Evolutionary conservation across 2,797 vertebrate genomes (phyloP).

Genomic region (Lacerta agilis): DNA sequence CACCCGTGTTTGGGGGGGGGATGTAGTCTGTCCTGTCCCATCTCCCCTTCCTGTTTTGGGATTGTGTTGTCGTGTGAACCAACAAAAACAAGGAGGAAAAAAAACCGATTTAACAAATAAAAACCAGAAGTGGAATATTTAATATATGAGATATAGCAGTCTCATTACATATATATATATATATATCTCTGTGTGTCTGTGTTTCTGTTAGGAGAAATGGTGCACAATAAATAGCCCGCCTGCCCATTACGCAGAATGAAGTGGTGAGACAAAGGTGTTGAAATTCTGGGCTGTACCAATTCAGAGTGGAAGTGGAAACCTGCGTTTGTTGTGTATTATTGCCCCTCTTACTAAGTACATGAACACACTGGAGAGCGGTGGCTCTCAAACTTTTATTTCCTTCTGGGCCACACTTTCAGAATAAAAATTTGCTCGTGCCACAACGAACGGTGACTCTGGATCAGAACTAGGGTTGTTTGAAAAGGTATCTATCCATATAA

Average conservation of each 20-base stretch:
- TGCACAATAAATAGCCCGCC: neutral
- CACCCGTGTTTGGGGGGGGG: neutral
- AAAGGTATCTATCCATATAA: too few species aligned
- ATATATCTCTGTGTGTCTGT: neutral
- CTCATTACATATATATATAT: neutral
- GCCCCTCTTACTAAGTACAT: neutral
- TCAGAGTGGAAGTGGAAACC: too few species aligned
- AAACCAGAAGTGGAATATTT: constrained; percentile 30
- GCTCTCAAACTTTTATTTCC: too few species aligned
- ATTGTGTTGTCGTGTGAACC: constrained; percentile 41
- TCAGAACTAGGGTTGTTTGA: too few species aligned
- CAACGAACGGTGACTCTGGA: too few species aligned
- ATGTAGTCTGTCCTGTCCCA: neutral
- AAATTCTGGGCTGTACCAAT: neutral
- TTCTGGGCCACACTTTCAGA: too few species aligned
- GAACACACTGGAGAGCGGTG: neutral
- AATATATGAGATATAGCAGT: neutral
- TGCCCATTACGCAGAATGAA: neutral
- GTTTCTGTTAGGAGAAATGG: neutral
- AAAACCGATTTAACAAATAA: constrained; percentile 29
- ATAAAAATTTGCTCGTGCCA: too few species aligned
- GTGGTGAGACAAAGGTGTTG: neutral
- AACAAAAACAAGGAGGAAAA: constrained; percentile 16
- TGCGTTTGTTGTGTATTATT: too few species aligned
- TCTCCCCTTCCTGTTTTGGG: constrained; percentile 7